A percentile compares a stretch with the other conserved stretches of the same genome.
Conservation (phyloP, 2,113 vertebrate species). For the Chaenogobius annularis region DNA sequence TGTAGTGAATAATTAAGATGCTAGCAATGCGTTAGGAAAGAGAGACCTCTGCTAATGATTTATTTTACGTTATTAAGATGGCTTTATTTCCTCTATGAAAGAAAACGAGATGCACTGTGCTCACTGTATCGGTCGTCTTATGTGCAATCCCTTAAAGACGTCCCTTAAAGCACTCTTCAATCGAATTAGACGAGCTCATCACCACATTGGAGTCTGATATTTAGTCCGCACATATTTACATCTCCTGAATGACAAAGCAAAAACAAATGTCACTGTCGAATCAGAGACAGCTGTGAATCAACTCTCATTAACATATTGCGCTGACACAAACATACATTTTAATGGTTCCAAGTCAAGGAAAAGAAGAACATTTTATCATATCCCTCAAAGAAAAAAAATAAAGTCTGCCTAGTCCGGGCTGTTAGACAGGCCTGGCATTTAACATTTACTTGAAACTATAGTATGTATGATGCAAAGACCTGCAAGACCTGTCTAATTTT, state of each 20-base stretch:
- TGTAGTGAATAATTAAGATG: neutral
- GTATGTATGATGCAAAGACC: slow-evolving; percentile 29
- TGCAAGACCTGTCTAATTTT: slow-evolving; percentile 10
- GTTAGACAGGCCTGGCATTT: neutral
- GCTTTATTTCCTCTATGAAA: slow-evolving; percentile 4
- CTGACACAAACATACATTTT: slow-evolving; percentile 16
- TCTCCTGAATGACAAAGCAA: slow-evolving; percentile 6
- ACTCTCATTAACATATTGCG: slow-evolving; percentile 32
- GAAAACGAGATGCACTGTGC: too few species aligned
- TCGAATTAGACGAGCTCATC: slow-evolving; percentile 12
- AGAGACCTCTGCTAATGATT: too few species aligned
- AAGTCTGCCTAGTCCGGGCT: slow-evolving; percentile 3
- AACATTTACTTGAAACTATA: slow-evolving; percentile 17
- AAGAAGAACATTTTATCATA: slow-evolving; percentile 15
- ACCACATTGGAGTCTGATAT: neutral
- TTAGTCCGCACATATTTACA: neutral
- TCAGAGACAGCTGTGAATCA: slow-evolving; percentile 37
- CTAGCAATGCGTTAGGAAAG: neutral
- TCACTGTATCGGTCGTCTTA: too few species aligned
- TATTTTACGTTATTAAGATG: neutral
- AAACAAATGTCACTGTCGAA: slow-evolving; percentile 31
- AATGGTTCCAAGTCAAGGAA: slow-evolving; percentile 26
- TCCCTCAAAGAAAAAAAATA: slow-evolving; percentile 11
- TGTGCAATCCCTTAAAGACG: slow-evolving; percentile 12
- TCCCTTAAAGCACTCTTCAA: slow-evolving; percentile 10